Conservation (phyloP, 2,888 invertebrate genomes). For the Clitarchus hookeri region DNA sequence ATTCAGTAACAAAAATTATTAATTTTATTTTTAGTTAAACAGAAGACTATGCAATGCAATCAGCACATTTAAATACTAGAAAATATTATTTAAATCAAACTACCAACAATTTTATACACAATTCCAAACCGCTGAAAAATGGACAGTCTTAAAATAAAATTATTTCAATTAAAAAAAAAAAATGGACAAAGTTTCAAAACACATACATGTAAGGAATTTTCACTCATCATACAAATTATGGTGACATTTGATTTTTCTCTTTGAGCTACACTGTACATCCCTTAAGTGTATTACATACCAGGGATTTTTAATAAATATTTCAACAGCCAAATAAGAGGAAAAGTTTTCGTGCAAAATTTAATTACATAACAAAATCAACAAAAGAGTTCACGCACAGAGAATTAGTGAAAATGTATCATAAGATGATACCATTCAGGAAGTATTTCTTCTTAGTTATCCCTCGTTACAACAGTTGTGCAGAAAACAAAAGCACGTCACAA, state of each 20-base stretch:
- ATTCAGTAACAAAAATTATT: no score
- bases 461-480: neutral
- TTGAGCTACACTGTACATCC: neutral
- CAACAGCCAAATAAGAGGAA: slow-evolving; percentile 3
- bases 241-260: slow-evolving; percentile 15
- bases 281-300: neutral
- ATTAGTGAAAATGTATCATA: neutral
- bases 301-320: slow-evolving; percentile 20
- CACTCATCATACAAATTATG: slow-evolving; percentile 12
- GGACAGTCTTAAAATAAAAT: neutral
- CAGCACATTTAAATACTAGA: no score
- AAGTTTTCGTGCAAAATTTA: neutral
- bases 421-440: neutral
- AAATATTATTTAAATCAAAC: no score
- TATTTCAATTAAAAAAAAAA: slow-evolving; percentile 15
- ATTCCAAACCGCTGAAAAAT: neutral
- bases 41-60: no score
- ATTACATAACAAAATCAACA: neutral
- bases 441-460: neutral
- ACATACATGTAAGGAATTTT: slow-evolving; percentile 26
- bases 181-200: slow-evolving; percentile 16
- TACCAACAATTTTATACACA: no score
- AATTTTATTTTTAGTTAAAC: no score
- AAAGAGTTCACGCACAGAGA: neutral
- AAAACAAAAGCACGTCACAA: neutral